These are phyloP conservation scores for Mandrillus leucophaeus DNA, from an alignment of 2,113 vertebrate species.

Conservation along the genomic window DNA sequence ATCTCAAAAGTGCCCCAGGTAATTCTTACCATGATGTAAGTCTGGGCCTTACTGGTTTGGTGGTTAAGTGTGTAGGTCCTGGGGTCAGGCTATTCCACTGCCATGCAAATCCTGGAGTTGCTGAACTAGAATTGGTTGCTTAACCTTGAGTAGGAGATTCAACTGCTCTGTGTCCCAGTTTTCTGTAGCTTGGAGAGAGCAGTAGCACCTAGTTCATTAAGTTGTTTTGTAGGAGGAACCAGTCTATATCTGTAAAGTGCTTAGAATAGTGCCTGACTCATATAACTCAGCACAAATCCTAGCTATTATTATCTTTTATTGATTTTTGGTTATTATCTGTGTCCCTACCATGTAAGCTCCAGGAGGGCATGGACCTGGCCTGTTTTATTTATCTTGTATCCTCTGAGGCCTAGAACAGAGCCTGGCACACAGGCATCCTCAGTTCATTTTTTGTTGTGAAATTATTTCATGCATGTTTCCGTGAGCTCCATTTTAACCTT, in stretches of 20 bases:
- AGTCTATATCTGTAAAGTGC: not conserved
- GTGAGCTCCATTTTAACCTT: not conserved
- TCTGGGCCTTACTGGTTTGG: not conserved
- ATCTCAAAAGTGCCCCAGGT: not conserved
- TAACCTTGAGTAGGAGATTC: not conserved
- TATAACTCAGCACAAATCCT: not conserved
- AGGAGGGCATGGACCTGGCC: not conserved
- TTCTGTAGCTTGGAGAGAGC: not conserved
- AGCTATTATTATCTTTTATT: not conserved
- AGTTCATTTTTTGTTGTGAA: not conserved
- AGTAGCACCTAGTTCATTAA: not conserved
- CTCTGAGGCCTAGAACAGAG: too few relatives aligned
- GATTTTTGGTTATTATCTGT: not conserved
- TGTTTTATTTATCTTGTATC: not conserved
- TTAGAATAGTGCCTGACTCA: not conserved
- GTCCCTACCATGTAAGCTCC: not conserved
- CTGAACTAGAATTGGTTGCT: not conserved
- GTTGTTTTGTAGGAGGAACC: not conserved
- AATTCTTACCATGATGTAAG: not conserved
- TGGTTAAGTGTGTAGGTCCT: not conserved
- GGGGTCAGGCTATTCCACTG: not conserved
- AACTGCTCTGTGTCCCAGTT: not conserved
- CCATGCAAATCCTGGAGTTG: not conserved
- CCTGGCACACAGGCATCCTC: not conserved
- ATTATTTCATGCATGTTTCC: not conserved